Base-by-base conservation (phyloP, 2,888 invertebrate genomes). In the Drosophila fulvimacula region DNA sequence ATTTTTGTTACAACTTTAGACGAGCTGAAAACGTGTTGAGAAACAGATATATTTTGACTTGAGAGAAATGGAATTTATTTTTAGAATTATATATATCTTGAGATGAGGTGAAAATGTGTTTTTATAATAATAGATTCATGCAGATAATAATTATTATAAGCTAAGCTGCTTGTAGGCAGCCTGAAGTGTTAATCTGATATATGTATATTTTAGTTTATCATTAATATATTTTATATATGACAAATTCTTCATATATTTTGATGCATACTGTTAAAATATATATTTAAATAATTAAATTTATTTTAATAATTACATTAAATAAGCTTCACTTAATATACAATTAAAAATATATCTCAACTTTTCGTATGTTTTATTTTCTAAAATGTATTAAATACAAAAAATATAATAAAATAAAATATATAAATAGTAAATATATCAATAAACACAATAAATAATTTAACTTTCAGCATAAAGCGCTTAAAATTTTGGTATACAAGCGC, bases 1-100 rank as follows among this genome's bases (percentile, higher is more conserved):
- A 86, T 81, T 77, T 77, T 69, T 57, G 38, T 36, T 51, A 15
- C 11, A 7, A 24, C 27, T 30, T 61, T 48, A 62, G 5, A 75
- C 71, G n/a, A 42, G 75, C 65, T 70, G 44, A 38, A 60, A 69
- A 11, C 30, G 5, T 4, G 11, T n/a, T 30, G 10, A 10, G 30
- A 13, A n/a, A 11, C 1, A 15, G n/a, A 52, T 38, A 38, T 15
- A 10, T 36, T 5, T 21, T 21, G 5, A 21, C 5, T 21, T 51
- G 5, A 51, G 15, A 5, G 15, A 2, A 21, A 59, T n/a, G n/a
- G n/a, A 66, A n/a, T 27, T 9, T 5, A 11, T n/a, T 27, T 30
- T 41, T 5, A 5, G n/a, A 17, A 17, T 5, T 30, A 30, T 10
- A 11, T 7, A 24, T 6, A 6, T 24, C 19, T 42, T 2, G 3